Evolutionary conservation across 2,888 invertebrate genomes (phyloP).

Genomic region (Drosophila multiciliata): DNA sequence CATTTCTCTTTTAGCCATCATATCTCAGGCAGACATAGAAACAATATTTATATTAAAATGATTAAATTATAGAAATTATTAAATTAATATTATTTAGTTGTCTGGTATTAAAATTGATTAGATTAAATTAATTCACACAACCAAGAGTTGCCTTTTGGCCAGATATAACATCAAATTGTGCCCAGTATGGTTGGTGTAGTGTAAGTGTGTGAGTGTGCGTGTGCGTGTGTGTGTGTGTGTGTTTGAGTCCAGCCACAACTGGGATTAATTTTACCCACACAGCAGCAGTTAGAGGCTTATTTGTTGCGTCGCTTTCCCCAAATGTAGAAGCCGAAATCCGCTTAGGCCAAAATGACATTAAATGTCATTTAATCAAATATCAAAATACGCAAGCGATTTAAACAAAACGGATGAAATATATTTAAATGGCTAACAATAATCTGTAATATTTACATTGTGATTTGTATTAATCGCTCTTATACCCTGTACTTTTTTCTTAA

Average conservation of each 20-base stretch:
- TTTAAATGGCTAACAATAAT: constrained; percentile 9
- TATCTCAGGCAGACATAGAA: too few species aligned
- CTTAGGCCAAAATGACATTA: constrained; percentile 50
- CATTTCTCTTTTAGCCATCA: neutral
- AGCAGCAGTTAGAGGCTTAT: constrained; percentile 25
- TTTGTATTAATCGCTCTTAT: neutral
- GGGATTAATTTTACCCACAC: neutral
- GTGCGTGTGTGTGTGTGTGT: neutral
- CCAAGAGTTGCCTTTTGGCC: neutral
- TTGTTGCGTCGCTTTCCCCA: constrained; percentile 8
- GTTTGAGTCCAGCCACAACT: neutral
- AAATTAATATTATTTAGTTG: too few species aligned
- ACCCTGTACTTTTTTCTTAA: neutral
- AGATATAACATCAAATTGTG: neutral
- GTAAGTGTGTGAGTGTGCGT: neutral
- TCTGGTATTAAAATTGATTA: too few species aligned
- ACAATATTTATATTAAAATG: too few species aligned
- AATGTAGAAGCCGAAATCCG: constrained; percentile 32
- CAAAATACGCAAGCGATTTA: constrained; percentile 26
- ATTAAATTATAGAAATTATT: too few species aligned
- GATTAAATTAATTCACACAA: too few species aligned
- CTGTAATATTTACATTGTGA: neutral
- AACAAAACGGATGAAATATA: constrained; percentile 38
- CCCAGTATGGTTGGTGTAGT: neutral
- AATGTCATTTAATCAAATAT: constrained; percentile 37